Evolutionary conservation across 2,888 invertebrate genomes (phyloP), one percentile per base, ranked within the genome.

Genomic region (Pristionchus maxplancki): DNA sequence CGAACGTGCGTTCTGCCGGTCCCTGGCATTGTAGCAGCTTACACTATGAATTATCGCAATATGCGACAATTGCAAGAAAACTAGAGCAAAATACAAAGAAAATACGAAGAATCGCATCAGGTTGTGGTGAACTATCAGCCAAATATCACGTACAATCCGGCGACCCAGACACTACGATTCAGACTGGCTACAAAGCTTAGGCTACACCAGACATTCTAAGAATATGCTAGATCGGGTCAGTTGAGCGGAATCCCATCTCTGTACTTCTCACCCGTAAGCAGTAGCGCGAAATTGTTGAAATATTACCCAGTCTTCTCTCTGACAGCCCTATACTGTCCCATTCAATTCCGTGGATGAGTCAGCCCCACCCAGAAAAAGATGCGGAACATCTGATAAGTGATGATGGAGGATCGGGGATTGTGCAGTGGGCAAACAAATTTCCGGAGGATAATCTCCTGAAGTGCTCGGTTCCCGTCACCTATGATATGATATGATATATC

Each of bases 101-200:
- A 50, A 50, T 58, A 58, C n/a, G 58, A 24, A n/a, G 24, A 58
- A n/a, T 58, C 9, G 6, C 58, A n/a, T 58, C 58, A n/a, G 24
- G 3, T n/a, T 20, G n/a, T 58, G 58, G 9, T 58, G 58, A 24
- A 9, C 58, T 24, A 58, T n/a, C 1, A n/a, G 58, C 58, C 58
- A n/a, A n/a, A 58, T n/a, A 24, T 15, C 58, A 24, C 58, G n/a
- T 58, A 58, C 58, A 58, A 24, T 58, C 24, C 58, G n/a, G 24
- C 58, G n/a, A 58, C 58, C 58, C 58, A 58, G 58, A 58, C 58
- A 58, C 58, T n/a, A 58, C 58, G 58, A 58, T n/a, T 58, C 58
- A n/a, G 44, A 6, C 44, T 11, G 11, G 44, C n/a, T n/a, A n/a
- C n/a, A n/a, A n/a, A n/a, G n/a, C n/a, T n/a, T 24, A 58, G 58